These are phyloP conservation scores for Frankliniella intonsa DNA, from an alignment of 2,888 invertebrate species.

Conservation along the genomic window DNA sequence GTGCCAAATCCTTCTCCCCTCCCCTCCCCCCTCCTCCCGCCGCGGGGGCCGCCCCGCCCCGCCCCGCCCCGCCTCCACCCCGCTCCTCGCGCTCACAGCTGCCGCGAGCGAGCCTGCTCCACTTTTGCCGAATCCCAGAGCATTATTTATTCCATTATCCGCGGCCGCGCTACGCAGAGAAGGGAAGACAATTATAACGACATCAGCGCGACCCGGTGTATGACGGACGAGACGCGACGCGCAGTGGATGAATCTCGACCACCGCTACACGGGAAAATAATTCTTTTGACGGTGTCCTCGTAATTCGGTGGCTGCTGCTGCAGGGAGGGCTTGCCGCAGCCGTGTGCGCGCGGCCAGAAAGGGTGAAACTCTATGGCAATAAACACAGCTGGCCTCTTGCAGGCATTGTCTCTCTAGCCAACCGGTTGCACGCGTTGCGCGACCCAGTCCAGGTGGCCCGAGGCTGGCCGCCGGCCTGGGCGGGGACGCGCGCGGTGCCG, in stretches of 20 bases:
- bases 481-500: too few relatives aligned
- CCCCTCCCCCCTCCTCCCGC: neutral
- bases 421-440: neutral
- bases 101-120: neutral
- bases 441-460: too few relatives aligned
- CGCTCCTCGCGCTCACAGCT: neutral
- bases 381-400: neutral
- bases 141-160: neutral
- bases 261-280: neutral
- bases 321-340: neutral
- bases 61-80: neutral
- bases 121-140: neutral
- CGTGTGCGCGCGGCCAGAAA: neutral
- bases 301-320: neutral
- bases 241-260: too few relatives aligned
- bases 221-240: too few relatives aligned
- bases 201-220: too few relatives aligned
- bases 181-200: too few relatives aligned
- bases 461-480: too few relatives aligned
- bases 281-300: too few relatives aligned
- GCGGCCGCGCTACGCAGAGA: too few relatives aligned
- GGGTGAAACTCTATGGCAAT: neutral
- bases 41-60: neutral
- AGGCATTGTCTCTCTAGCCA: neutral
- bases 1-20: neutral